Conservation (phyloP, 1,140 invertebrate species). For the Parasteatoda tepidariorum region DNA sequence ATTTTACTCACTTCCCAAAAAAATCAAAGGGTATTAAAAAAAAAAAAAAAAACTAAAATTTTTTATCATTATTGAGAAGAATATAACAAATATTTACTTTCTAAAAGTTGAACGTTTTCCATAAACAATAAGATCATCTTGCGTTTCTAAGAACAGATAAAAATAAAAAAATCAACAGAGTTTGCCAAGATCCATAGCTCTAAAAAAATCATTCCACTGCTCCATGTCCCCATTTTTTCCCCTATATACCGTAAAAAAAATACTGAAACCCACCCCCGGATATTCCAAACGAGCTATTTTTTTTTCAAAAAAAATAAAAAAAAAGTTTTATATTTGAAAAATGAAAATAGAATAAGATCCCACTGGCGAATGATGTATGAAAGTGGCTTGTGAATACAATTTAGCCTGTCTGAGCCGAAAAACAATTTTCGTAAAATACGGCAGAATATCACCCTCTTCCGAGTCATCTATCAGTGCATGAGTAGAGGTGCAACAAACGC, state of each 20-base stretch:
- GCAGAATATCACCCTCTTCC: constrained; percentile 32
- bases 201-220: not conserved
- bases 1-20: too few species aligned
- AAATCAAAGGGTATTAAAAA: too few species aligned
- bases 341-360: constrained; percentile 25
- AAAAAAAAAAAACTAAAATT: too few species aligned
- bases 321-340: not conserved
- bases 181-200: too few species aligned
- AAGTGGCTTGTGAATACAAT: constrained; percentile 53
- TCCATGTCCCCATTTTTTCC: not conserved
- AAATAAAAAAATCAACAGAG: too few species aligned
- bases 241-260: constrained; percentile 25
- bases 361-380: constrained; percentile 52
- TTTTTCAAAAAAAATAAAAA: not conserved
- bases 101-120: too few species aligned
- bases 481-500: constrained; percentile 39
- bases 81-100: too few species aligned
- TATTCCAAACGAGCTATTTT: constrained; percentile 28
- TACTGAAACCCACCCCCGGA: not conserved
- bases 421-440: constrained; percentile 57
- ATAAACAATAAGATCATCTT: too few species aligned
- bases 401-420: constrained; percentile 47
- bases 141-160: too few species aligned
- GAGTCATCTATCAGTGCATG: constrained; percentile 51
- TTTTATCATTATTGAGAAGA: too few species aligned